Evolutionary conservation across 2,888 invertebrate genomes (phyloP).

Genomic region (Limnephilus auricula): DNA sequence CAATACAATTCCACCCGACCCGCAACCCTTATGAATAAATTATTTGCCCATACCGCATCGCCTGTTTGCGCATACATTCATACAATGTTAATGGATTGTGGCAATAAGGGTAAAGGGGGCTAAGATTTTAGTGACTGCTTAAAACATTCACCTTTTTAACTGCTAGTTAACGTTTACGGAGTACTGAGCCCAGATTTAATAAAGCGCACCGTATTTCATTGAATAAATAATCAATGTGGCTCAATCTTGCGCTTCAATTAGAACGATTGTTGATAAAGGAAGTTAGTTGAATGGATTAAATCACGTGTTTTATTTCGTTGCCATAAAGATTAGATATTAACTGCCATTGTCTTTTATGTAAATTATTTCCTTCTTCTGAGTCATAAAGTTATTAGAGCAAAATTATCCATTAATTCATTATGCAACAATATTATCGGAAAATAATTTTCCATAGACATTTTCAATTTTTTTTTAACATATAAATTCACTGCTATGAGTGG

Average conservation of each 20-base stretch:
- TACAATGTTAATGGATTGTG: constrained; percentile 66
- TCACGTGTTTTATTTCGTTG: not conserved
- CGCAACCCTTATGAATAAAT: constrained; percentile 66
- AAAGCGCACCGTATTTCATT: not conserved
- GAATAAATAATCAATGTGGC: not conserved
- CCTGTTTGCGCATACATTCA: constrained; percentile 66
- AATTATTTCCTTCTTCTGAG: not conserved
- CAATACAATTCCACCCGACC: constrained; percentile 33
- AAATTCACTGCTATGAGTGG: too few species aligned
- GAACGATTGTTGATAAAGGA: not conserved
- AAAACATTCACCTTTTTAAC: constrained; percentile 50
- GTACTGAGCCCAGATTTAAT: constrained; percentile 32
- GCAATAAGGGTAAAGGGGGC: constrained; percentile 58
- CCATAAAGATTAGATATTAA: not conserved
- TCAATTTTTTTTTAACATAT: too few species aligned
- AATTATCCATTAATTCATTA: not conserved
- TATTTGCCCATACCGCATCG: constrained; percentile 64
- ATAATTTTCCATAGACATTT: not conserved
- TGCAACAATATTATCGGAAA: not conserved
- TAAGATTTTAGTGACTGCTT: constrained; percentile 50
- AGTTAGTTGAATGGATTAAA: not conserved
- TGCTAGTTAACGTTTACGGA: constrained; percentile 28
- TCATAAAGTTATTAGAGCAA: not conserved
- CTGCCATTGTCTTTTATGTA: not conserved
- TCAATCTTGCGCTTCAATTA: not conserved